Base-by-base conservation (phyloP, 2,888 invertebrate genomes). In the Xylocampa areola region DNA sequence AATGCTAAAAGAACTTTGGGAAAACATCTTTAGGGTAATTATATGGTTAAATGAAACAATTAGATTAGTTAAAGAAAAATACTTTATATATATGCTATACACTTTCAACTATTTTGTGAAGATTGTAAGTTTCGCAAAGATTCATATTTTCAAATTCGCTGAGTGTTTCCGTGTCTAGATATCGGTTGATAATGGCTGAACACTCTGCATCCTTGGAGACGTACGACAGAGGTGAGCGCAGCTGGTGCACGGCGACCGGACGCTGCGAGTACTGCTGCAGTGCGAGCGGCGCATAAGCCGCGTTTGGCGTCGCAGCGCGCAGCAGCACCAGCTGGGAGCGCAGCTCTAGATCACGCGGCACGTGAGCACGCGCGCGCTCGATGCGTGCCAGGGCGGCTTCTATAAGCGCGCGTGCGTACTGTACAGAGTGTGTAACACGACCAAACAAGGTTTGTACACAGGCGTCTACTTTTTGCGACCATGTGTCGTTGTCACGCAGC, bases 381-480 rank as follows among this genome's bases (percentile, higher is more conserved):
- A 86, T 61, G n/a, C 82, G 74, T 2, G 61, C 64, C 52, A 84
- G 79, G 0, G 86, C 82, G 0, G 77, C 49, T 29, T 85, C 77
- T 5, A 89, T 75, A 0, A 82, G 53, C 10, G 78, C 66, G 6
- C 80, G 74, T 1, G 81, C 79, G 55, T 89, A 90, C 49, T 89
- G 88, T 10, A 79, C 76, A 1, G 90, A 86, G 50, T 86, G 80
- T 0, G 82, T 43, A 1, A 86, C 83, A 11, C 68, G 76, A 1
- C 87, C 88, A 1, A 82, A 64, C 5, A 89, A 52, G 6, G 66
- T 65, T 7, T 79, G 75, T 4, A 87, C 80, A 49, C 82, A 78
- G 8, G 52, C 53, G 1, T 81, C 77, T 4, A 84, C 55, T 39
- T 82, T 82, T 8, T 75, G 72, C 0, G 59, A 32, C 82, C 82